Evolutionary conservation across 2,888 invertebrate species (phyloP), one percentile per base, ranked within the genome.

Genomic region (Tipula helvola): DNA sequence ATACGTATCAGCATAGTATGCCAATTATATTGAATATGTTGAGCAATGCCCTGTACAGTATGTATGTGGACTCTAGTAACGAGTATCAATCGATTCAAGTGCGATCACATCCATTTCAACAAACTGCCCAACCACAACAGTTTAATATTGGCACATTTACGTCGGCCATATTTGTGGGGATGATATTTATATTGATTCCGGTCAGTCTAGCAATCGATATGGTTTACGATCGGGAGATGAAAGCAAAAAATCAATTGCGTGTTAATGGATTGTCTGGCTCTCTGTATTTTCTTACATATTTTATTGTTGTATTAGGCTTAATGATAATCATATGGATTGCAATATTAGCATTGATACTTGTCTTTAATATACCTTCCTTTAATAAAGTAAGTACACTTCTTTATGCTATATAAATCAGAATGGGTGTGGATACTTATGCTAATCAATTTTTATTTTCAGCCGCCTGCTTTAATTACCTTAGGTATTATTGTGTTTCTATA

Each of bases 171-270:
- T 94, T 96, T 88, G 94, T 97, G 90, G 97, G 96, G 85, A 95
- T 96, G 94, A 95, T 96, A 87, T 96, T 97, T 89, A 95, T 96
- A 0, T 91, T 96, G 87, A 94, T 96, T 16, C 95, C 96, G 0
- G 95, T 96, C 41, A 95, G 95, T 41, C 92, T 97, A 89, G 96
- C 95, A 0, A 94, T 96, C 5, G 96, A 96, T 88, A 94, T 96
- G 91, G 96, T 97, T 0, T 95, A 95, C 89, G 97, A 97, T 91
- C 93, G 96, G 90, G 96, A 97, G 96, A 95, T 95, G 87, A 95
- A 95, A 92, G 95, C 96, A 0, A 95, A 96, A 90, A 96, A 96
- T 90, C 96, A 96, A 90, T 92, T 97, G 44, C 93, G 96, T 16
- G 96, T 96, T 18, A 96, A 97, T 90, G 97, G 97, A 0, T 91